phyloP scores from a whole-genome alignment of 2,797 vertebrate genomes.

The Pygocentrus nattereri region DNA sequence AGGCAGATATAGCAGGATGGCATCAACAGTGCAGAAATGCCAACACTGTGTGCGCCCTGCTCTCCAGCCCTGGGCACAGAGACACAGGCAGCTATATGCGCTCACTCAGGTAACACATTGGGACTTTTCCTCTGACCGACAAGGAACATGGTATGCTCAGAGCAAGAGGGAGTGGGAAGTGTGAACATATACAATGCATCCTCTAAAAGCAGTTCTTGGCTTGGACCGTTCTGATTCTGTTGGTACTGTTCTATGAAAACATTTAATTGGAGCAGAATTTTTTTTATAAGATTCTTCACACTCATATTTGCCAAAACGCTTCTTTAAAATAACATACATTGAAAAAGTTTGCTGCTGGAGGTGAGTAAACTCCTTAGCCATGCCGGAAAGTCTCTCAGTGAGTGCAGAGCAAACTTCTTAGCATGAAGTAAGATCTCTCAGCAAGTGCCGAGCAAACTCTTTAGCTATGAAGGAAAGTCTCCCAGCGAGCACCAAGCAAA shows the following conservation, averaged over 20 bases:
- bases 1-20: constrained; percentile 21
- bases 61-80: background rate
- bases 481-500: too few species aligned
- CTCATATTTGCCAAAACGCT: too few species aligned
- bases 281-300: background rate
- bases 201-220: background rate
- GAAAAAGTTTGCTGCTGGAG: too few species aligned
- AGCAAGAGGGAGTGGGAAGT: background rate
- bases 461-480: too few species aligned
- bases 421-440: too few species aligned
- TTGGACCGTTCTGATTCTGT: too few species aligned
- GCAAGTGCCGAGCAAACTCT: too few species aligned
- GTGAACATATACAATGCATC: background rate
- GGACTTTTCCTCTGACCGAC: background rate
- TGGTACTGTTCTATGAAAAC: background rate
- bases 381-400: too few species aligned
- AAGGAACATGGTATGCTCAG: background rate
- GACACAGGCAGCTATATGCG: background rate
- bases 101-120: background rate
- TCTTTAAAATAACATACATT: too few species aligned
- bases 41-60: constrained; percentile 42
- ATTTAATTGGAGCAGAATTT: background rate
- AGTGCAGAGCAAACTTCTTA: too few species aligned
- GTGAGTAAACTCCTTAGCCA: too few species aligned
- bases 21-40: constrained; percentile 19